Evolutionary conservation across 2,797 vertebrate species (phyloP).

Genomic region (Florisuga fusca): DNA sequence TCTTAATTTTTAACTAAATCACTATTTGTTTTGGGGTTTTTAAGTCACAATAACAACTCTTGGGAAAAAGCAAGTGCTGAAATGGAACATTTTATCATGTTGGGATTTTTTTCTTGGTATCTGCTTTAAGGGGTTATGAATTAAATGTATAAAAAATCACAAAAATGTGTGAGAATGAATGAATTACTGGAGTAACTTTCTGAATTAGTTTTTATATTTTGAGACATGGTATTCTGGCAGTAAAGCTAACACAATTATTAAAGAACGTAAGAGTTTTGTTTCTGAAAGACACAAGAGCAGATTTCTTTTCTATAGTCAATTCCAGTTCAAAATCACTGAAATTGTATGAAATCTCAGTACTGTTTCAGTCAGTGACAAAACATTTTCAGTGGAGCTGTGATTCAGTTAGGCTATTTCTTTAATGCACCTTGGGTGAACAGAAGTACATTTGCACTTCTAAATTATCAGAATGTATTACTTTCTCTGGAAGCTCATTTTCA

Average conservation of each 20-base stretch:
- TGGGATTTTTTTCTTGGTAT: conserved; percentile 17
- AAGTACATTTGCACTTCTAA: neutral
- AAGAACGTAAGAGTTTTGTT: neutral
- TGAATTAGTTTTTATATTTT: neutral
- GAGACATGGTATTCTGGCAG: neutral
- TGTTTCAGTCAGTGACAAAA: neutral
- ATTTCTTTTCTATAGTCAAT: neutral
- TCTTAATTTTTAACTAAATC: conserved; percentile 61
- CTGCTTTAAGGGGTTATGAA: conserved; percentile 41
- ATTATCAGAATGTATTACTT: neutral
- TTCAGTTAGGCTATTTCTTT: neutral
- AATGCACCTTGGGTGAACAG: neutral
- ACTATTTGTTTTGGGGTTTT: conserved; percentile 38
- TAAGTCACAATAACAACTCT: conserved; percentile 55
- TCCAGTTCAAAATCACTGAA: neutral
- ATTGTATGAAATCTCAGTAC: neutral
- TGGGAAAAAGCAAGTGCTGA: conserved; percentile 42
- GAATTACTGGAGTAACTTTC: conserved; percentile 14
- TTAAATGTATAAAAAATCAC: conserved; percentile 29
- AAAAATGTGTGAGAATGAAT: neutral
- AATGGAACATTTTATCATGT: neutral
- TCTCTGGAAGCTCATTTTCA: neutral
- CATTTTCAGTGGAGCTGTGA: neutral
- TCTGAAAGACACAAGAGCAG: neutral
- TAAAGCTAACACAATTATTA: neutral